Evolutionary conservation across 2,888 invertebrate genomes (phyloP).

Genomic region (Elmis aenea): DNA sequence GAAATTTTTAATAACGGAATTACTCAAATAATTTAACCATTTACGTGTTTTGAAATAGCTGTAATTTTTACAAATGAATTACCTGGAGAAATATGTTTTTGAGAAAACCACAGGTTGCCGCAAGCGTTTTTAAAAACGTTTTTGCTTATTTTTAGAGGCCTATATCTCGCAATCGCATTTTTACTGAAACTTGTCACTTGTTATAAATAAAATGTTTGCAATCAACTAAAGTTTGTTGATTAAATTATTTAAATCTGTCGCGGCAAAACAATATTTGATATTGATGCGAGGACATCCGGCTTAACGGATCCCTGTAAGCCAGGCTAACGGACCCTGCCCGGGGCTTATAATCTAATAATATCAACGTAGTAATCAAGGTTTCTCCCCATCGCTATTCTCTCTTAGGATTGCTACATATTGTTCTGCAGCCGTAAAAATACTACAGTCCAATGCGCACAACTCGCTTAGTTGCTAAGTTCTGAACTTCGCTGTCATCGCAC

Average conservation of each 20-base stretch:
- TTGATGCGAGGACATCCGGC: slow-evolving; percentile 20
- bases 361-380: slow-evolving; percentile 39
- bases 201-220: too few species aligned
- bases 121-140: too few species aligned
- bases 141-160: too few species aligned
- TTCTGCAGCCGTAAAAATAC: slow-evolving; percentile 32
- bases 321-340: slow-evolving; percentile 23
- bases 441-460: slow-evolving; percentile 29
- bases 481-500: slow-evolving; percentile 28
- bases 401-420: slow-evolving; percentile 29
- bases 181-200: too few species aligned
- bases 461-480: slow-evolving; percentile 29
- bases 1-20: too few species aligned
- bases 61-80: too few species aligned
- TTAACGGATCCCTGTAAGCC: slow-evolving; percentile 21
- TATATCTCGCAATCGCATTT: too few species aligned
- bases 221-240: slow-evolving; percentile 1
- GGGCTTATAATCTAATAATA: slow-evolving; percentile 41
- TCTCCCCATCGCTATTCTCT: slow-evolving; percentile 28
- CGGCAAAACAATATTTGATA: slow-evolving; percentile 22
- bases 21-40: too few species aligned
- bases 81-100: too few species aligned
- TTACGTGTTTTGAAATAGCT: too few species aligned
- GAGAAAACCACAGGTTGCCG: too few species aligned
- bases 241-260: slow-evolving; percentile 17